phyloP scores from a whole-genome alignment of 64 coral and sea anemone genomes.

The Astreopora myriophthalma region DNA sequence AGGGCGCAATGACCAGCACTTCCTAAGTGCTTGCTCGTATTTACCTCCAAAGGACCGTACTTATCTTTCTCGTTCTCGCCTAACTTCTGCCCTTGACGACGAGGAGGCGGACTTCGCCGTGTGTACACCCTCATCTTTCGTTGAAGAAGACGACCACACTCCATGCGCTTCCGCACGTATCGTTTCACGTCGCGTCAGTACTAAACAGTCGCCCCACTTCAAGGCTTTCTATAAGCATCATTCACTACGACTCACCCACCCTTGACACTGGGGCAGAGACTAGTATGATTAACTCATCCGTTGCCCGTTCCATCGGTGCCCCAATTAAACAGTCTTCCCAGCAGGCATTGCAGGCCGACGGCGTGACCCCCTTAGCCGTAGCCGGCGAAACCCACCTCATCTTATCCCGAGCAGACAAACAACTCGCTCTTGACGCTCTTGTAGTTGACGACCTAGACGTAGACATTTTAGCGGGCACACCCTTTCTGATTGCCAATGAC shows the following conservation, averaged over 20 bases:
- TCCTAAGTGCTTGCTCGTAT: constrained; percentile 4
- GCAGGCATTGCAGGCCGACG: neutral
- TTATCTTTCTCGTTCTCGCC: neutral
- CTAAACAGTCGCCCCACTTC: neutral
- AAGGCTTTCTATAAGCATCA: constrained; percentile 28
- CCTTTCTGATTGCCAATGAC: constrained; percentile 34
- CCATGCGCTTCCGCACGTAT: neutral
- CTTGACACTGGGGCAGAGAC: constrained; percentile 31
- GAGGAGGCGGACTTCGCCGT: neutral
- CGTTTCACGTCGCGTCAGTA: neutral
- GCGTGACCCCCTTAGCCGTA: neutral
- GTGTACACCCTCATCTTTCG: neutral
- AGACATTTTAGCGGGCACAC: constrained; percentile 39
- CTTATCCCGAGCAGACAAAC: neutral
- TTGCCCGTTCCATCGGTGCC: neutral
- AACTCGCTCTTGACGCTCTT: constrained; percentile 14
- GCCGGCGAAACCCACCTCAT: constrained; percentile 22
- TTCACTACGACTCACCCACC: neutral
- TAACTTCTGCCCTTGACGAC: neutral
- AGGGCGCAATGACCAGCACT: constrained; percentile 13
- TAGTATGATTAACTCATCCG: constrained; percentile 40
- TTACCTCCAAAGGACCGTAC: neutral
- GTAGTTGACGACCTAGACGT: constrained; percentile 52
- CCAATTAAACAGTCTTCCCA: neutral
- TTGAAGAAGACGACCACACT: neutral